A percentile compares a stretch with the other conserved stretches of the same genome.
phyloP scores from a whole-genome alignment of 2,888 invertebrate species.

The Chrysotoxum bicinctum region DNA sequence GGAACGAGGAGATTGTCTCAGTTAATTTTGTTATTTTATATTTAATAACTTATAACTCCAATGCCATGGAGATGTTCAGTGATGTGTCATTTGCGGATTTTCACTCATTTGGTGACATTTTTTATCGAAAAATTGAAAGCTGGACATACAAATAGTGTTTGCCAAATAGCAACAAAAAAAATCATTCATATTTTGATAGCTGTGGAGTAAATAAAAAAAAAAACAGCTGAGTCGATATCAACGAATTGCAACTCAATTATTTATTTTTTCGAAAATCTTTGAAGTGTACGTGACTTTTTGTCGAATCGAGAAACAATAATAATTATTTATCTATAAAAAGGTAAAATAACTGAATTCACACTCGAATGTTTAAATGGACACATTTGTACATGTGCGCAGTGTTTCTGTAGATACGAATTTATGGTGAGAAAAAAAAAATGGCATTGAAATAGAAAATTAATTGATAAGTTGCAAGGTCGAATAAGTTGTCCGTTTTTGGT shows the following conservation, averaged over 20 bases:
- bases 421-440: not conserved
- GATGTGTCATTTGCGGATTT: not conserved
- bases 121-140: not conserved
- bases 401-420: not conserved
- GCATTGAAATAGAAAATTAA: not conserved
- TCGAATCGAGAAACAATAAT: not conserved
- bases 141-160: not conserved
- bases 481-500: not conserved
- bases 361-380: not conserved
- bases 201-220: not conserved
- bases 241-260: not conserved
- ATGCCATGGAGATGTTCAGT: not conserved
- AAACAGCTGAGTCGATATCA: not conserved
- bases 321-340: not conserved
- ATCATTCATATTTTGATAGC: not conserved
- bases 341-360: conserved; percentile 8
- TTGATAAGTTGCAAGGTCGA: not conserved
- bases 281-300: not conserved
- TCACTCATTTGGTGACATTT: not conserved
- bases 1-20: not conserved
- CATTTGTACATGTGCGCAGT: not conserved
- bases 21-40: not conserved
- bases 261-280: not conserved
- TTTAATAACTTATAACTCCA: not conserved
- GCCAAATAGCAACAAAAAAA: not conserved